Evolutionary conservation across 2,113 vertebrate species (phyloP), one percentile per base, ranked within the genome.

Genomic region (Hyperopisus bebe): DNA sequence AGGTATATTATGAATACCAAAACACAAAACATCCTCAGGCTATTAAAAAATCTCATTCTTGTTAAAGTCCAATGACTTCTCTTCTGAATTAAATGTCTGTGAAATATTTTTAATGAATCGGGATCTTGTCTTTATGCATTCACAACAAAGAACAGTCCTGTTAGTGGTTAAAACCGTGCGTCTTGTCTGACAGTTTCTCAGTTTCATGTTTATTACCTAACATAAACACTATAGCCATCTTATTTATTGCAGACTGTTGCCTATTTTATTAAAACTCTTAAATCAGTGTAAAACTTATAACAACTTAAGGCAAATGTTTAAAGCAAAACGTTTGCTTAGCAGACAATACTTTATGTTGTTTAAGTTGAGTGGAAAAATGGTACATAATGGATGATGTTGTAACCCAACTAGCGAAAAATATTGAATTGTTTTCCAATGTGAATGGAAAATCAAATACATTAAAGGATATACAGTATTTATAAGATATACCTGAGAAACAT

Each of bases 11-110:
- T 44, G 82, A 84, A 84, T 47, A 84, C 44, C 19, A 47, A 84
- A 84, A 47, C 39, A 44, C 39, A 84, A 84, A 44, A 47, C 24
- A 47, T 46, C 82, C 82, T 24, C 82, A 84, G 82, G 82, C 82
- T 84, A 84, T 47, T 27, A 46, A 44, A 35, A 84, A 46, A 47
- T 84, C 44, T 80, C 74, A 80, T 84, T 84, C 42, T 84, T 47
- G 44, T 84, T 84, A 19, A 46, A 84, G 44, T 46, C 82, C 82
- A 84, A 47, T 42, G 39, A 44, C 82, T 84, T 84, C 82, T 46
- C 82, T 46, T 84, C 82, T 47, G 46, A 47, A 46, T 47, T 84
- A 84, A 84, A 84, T n/a, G 44, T 84, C 82, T 84, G 82, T 84
- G 82, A 84, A 84, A 47, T 84, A 47, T 84, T 44, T 70, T 47